Evolutionary conservation across 2,888 invertebrate genomes (phyloP), one percentile per base, ranked within the genome.

Genomic region (Chaetoderma sp.): DNA sequence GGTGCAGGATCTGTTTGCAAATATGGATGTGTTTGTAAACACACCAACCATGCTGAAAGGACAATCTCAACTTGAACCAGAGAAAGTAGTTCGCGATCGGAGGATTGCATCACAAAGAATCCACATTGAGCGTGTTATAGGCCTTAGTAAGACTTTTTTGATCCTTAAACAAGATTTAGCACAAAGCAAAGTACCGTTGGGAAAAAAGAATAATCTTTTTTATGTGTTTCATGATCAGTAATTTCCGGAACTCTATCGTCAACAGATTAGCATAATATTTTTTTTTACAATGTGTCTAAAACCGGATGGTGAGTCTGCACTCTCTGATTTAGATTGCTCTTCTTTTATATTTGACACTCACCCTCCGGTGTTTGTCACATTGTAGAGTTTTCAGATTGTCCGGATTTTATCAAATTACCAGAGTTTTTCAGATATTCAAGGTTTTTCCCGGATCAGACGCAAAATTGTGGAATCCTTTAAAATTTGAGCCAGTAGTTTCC

Each of bases 1-100:
- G 65, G 70, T 73, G 16, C 73, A 73, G 54, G 73, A 73, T 45
- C 42, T 70, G 21, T 70, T 73, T 68, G 73, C 71, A 18, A 33
- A n/a, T 6, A 39, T 65, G 27, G 63, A 69, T 67, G 65, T 69
- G 3, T 18, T 30, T 36, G 68, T 73, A 27, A 73, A 71, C 50
- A 73, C 69, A 10, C 73, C 71, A 10, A 67, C 71, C 10, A 63
- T 69, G 63, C 50, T 69, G 3, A 63, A 68, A 50, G 71, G 73
- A 10, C 71, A 68, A 65, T 63, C 54, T 18, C 73, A 73, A 50
- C 60, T 72, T 10, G 68, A 73, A 32, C 63, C 63, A 27, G 55
- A 62, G 27, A 59, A 65, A 33, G 70, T 72, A 30, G 62, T 68
- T 18, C 33, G 10, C 39, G 65, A 65, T 47, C 18, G 65, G 23